These are phyloP conservation scores for Holotrichia oblita DNA, from an alignment of 1,140 invertebrate species.

Conservation along the genomic window DNA sequence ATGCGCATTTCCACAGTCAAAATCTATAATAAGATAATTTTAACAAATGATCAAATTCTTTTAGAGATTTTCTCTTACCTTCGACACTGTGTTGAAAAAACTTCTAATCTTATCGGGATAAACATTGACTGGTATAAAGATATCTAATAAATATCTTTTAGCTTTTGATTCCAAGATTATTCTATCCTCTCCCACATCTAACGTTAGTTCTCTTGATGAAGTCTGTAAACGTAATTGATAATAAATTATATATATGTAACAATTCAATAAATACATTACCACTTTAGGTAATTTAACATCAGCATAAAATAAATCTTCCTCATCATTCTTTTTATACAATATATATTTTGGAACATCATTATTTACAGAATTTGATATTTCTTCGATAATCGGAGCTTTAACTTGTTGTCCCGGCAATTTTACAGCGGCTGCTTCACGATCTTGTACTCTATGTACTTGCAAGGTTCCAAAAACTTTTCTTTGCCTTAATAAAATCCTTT, in stretches of 20 bases:
- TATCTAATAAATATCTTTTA: conserved; percentile 70
- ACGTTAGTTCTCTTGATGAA: conserved; percentile 67
- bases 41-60: conserved; percentile 15
- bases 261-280: conserved; percentile 48
- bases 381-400: conserved; percentile 59
- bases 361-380: conserved; percentile 56
- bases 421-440: conserved; percentile 62
- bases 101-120: conserved; percentile 68
- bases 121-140: conserved; percentile 72
- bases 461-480: conserved; percentile 75
- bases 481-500: conserved; percentile 68
- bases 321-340: conserved; percentile 58
- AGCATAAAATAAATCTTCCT: conserved; percentile 58
- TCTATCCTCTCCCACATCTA: conserved; percentile 78
- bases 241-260: conserved; percentile 6
- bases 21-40: conserved; percentile 56
- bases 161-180: conserved; percentile 71
- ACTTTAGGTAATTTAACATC: conserved; percentile 64
- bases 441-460: conserved; percentile 76
- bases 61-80: conserved; percentile 61
- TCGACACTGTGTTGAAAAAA: conserved; percentile 69
- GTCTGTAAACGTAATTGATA: conserved; percentile 62
- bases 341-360: conserved; percentile 58
- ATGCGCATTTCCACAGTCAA: conserved; percentile 59
- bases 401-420: conserved; percentile 62